phyloP scores from a whole-genome alignment of 2,888 invertebrate genomes.

The Lithophane ornitopus region DNA sequence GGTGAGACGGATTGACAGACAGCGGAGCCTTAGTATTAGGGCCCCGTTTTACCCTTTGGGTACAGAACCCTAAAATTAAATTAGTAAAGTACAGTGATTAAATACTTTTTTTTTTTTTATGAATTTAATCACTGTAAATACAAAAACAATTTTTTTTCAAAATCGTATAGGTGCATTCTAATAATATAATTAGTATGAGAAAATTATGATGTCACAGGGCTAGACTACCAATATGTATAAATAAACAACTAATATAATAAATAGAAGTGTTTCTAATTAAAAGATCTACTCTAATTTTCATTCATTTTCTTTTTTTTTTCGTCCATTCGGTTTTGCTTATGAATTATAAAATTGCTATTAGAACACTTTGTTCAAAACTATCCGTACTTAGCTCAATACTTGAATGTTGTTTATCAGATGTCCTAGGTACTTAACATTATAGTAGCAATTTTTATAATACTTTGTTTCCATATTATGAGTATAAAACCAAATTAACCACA shows the following conservation, averaged over 20 bases:
- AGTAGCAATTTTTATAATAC: constrained; percentile 1
- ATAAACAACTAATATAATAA: neutral
- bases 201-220: neutral
- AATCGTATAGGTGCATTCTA: neutral
- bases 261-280: neutral
- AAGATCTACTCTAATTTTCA: neutral
- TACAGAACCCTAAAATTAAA: too few species aligned
- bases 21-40: too few species aligned
- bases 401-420: constrained; percentile 11
- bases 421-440: neutral
- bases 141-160: neutral
- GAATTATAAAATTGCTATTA: neutral
- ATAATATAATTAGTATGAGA: neutral
- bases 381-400: neutral
- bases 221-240: neutral
- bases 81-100: too few species aligned
- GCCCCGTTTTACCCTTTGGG: too few species aligned
- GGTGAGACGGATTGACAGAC: too few species aligned
- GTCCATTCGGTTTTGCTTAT: neutral
- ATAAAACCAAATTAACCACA: neutral
- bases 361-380: neutral
- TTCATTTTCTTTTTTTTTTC: neutral
- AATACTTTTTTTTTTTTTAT: too few species aligned
- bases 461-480: neutral
- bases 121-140: too few species aligned